A percentile compares a stretch with the other conserved stretches of the same genome.
Evolutionary conservation across 2,113 vertebrate species (phyloP).

Genomic region (Egretta garzetta): DNA sequence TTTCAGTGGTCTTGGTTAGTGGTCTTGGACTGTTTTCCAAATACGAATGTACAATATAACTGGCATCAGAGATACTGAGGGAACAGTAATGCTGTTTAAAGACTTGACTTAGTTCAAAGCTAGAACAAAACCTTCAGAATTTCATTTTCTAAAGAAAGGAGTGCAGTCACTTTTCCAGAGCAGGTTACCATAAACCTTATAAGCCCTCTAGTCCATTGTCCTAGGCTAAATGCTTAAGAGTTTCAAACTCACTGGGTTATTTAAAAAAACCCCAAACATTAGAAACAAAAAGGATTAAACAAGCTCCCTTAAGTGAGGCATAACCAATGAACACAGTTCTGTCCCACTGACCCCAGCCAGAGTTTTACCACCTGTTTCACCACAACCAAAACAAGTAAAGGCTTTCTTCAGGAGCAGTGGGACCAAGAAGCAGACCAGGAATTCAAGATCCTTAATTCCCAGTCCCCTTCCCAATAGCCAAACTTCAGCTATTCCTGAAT

Average conservation of each 20-base stretch:
- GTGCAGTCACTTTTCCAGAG: background rate
- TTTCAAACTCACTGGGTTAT: background rate
- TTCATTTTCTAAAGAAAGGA: background rate
- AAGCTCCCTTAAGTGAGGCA: background rate
- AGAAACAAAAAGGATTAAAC: rapidly evolving
- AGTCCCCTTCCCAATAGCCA: background rate
- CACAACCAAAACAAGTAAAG: background rate
- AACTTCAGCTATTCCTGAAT: background rate
- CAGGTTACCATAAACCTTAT: background rate
- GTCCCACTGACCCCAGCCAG: background rate
- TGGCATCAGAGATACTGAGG: background rate
- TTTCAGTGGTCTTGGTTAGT: background rate
- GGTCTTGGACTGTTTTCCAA: background rate
- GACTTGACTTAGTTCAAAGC: background rate
- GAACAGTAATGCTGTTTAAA: background rate
- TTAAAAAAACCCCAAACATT: too few species aligned
- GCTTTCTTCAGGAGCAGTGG: background rate
- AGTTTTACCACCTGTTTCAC: background rate
- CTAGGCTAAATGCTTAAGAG: background rate
- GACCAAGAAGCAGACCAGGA: background rate
- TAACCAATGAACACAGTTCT: background rate
- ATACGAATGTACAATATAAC: background rate
- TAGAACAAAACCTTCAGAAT: background rate
- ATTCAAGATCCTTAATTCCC: background rate
- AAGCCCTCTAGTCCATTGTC: background rate